A percentile compares a stretch with the other conserved stretches of the same genome.
Conservation (phyloP, 2,113 vertebrate genomes). For the Seriola quinqueradiata region DNA sequence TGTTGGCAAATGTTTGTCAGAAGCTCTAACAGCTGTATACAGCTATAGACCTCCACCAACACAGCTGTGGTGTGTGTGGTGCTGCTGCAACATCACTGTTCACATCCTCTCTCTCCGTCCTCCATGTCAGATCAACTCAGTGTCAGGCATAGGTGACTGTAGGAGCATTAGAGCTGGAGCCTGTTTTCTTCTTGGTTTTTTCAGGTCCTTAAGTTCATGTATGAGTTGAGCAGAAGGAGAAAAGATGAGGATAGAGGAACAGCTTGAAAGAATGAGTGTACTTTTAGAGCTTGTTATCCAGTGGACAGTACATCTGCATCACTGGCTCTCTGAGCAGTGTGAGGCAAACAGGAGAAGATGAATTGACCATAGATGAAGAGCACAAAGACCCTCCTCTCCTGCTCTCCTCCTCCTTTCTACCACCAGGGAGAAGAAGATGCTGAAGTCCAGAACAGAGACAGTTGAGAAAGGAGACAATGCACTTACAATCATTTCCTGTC, state of each 20-base stretch:
- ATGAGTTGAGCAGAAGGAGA: neutral
- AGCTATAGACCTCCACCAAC: neutral
- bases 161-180: conserved; percentile 11
- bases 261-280: neutral
- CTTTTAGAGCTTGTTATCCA: neutral
- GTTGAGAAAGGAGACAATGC: too few species aligned
- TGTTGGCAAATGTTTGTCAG: conserved; percentile 7
- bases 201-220: neutral
- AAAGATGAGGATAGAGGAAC: conserved; percentile 1
- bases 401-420: neutral
- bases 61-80: conserved; percentile 3
- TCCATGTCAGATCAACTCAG: neutral
- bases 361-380: too few species aligned
- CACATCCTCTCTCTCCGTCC: neutral
- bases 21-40: neutral
- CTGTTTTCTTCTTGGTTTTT: conserved; percentile 9
- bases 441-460: neutral
- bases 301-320: neutral
- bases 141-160: neutral
- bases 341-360: neutral
- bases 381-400: neutral
- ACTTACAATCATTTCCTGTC: too few species aligned
- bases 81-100: neutral
- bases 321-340: neutral
- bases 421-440: neutral